Evolutionary conservation across 2,888 invertebrate species (phyloP).

Genomic region (Cancer borealis): DNA sequence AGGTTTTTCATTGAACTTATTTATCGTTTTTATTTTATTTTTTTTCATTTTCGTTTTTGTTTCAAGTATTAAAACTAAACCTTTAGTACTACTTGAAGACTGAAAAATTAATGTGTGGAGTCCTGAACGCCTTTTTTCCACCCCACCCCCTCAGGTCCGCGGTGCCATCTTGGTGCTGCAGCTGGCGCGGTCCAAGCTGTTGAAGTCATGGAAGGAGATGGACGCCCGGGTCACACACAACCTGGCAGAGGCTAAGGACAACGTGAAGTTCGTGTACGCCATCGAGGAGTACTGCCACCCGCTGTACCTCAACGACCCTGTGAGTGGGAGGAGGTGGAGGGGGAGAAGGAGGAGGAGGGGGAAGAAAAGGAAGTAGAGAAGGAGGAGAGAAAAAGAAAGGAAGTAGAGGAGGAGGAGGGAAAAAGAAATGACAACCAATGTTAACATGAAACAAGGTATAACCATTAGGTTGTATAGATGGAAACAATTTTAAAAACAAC

Average conservation of each 20-base stretch:
- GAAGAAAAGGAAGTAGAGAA: not conserved
- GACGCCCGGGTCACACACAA: conserved; percentile 96
- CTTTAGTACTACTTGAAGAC: too few species aligned
- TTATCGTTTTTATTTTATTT: too few species aligned
- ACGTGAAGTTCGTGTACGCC: conserved; percentile 95
- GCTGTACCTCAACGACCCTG: conserved; percentile 94
- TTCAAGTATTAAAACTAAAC: too few species aligned
- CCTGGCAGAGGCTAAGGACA: conserved; percentile 97
- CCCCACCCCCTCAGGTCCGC: conserved; percentile 80
- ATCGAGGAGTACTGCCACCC: conserved; percentile 97
- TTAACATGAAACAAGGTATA: too few species aligned
- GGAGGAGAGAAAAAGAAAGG: not conserved
- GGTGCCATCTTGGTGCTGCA: conserved; percentile 88
- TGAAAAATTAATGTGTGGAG: too few species aligned
- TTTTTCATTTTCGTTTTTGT: too few species aligned
- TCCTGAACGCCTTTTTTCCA: not conserved
- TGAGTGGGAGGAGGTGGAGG: conserved; percentile 80
- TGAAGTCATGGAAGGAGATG: conserved; percentile 90
- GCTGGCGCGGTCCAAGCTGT: conserved; percentile 88
- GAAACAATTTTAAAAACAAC: too few species aligned
- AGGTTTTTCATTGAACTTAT: too few species aligned
- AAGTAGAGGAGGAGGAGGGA: not conserved
- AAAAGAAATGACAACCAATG: too few species aligned
- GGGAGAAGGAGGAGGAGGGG: not conserved
- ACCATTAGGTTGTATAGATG: too few species aligned